Percentiles rank a stretch among this genome's conserved stretches.
Evolutionary conservation across 1,140 invertebrate genomes (phyloP).

Genomic region (Zaprionus ghesquierei): DNA sequence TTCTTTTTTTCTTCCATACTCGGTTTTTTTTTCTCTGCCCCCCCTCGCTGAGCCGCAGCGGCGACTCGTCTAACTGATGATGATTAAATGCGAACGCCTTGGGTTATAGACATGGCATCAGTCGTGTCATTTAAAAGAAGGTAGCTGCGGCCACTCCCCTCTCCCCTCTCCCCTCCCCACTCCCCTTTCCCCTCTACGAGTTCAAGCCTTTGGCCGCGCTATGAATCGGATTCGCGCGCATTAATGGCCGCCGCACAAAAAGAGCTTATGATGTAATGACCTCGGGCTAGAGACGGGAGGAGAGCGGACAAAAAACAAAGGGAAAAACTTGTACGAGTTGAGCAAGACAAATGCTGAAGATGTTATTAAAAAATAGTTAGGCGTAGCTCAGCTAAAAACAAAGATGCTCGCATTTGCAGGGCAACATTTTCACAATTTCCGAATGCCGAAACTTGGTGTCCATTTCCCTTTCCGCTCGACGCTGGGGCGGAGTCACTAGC

Average conservation of each 20-base stretch:
- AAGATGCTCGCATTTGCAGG: slow-evolving; percentile 10
- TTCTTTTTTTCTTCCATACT: slow-evolving; percentile 63
- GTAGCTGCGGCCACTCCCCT: slow-evolving; percentile 63
- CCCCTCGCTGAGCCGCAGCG: slow-evolving; percentile 47
- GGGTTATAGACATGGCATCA: slow-evolving; percentile 81
- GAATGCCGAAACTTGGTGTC: slow-evolving; percentile 15
- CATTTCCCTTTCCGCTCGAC: slow-evolving; percentile 39
- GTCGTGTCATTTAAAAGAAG: slow-evolving; percentile 81
- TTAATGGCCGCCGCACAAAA: slow-evolving; percentile 74
- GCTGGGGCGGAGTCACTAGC: background rate
- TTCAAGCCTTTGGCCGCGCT: slow-evolving; percentile 3
- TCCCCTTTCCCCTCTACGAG: background rate
- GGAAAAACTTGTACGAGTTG: too few species aligned
- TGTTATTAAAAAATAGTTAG: slow-evolving; percentile 81
- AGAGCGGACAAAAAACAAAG: slow-evolving; percentile 17
- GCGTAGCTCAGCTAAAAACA: slow-evolving; percentile 16
- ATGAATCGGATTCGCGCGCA: slow-evolving; percentile 74
- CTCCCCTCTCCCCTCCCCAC: background rate
- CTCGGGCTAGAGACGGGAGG: slow-evolving; percentile 43
- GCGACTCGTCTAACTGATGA: slow-evolving; percentile 78
- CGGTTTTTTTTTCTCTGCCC: slow-evolving; percentile 1
- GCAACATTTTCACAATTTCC: slow-evolving; percentile 9
- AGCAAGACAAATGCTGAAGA: slow-evolving; percentile 81
- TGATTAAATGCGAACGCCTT: slow-evolving; percentile 79
- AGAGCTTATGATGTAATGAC: slow-evolving; percentile 81